Evolutionary conservation across 1,140 invertebrate species (phyloP).

Genomic region (Drosophila rhopaloa): DNA sequence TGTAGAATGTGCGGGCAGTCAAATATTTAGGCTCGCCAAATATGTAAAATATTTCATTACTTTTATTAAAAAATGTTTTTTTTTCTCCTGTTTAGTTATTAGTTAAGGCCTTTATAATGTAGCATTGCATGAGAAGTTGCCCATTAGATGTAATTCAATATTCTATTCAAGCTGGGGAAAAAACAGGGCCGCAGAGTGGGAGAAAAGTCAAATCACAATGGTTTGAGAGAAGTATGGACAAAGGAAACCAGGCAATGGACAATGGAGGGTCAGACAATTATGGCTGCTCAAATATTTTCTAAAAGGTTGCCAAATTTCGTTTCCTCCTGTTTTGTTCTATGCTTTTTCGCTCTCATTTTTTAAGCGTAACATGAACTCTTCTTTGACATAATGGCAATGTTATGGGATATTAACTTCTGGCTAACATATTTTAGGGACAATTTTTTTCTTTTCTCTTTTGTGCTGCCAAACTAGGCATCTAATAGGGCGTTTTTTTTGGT

Average conservation of each 20-base stretch:
- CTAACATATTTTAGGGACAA: conserved; percentile 17
- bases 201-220: conserved; percentile 16
- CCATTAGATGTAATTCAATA: conserved; percentile 80
- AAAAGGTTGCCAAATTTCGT: conserved; percentile 40
- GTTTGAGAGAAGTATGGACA: conserved; percentile 15
- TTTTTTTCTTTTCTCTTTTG: conserved; percentile 3
- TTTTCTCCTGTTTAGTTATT: conserved; percentile 32
- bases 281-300: conserved; percentile 23
- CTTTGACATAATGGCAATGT: conserved; percentile 34
- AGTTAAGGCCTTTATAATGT: conserved; percentile 39
- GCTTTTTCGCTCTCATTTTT: conserved; percentile 32
- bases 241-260: conserved; percentile 11
- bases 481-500: not conserved
- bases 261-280: conserved; percentile 38
- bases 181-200: conserved; percentile 5
- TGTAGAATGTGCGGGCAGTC: conserved; percentile 4
- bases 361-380: conserved; percentile 56
- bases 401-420: conserved; percentile 58
- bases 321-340: not conserved
- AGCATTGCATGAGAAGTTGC: conserved; percentile 44
- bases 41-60: conserved; percentile 72
- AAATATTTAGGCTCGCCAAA: conserved; percentile 62
- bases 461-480: conserved; percentile 4
- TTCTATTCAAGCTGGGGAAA: conserved; percentile 57
- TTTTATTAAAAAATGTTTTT: conserved; percentile 40